Evolutionary conservation across 2,113 vertebrate genomes (phyloP).

Genomic region (Menidia beryllina): DNA sequence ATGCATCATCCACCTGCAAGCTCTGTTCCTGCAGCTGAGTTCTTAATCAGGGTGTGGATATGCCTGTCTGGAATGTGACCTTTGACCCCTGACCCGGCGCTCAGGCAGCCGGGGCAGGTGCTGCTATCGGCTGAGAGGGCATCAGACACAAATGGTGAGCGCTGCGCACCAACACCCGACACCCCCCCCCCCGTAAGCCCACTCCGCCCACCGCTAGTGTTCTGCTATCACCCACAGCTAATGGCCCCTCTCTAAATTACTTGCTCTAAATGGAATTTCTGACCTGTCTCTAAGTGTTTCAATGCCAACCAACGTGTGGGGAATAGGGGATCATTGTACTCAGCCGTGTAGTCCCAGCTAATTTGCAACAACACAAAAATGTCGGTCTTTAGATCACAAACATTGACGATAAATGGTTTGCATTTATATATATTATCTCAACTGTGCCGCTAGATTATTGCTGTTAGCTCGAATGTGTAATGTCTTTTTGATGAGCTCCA

Average conservation of each 20-base stretch:
- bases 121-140: constrained; percentile 54
- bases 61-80: constrained; percentile 71
- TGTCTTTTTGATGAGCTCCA: background rate
- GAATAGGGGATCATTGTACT: constrained; percentile 6
- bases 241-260: constrained; percentile 70
- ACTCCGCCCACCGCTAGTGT: constrained; percentile 26
- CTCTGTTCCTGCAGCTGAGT: constrained; percentile 73
- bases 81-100: constrained; percentile 63
- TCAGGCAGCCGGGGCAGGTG: constrained; percentile 70
- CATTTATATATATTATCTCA: no score
- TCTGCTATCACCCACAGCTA: constrained; percentile 48
- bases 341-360: background rate
- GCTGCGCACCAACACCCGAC: constrained; percentile 10
- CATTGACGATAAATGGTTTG: background rate
- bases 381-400: constrained; percentile 2
- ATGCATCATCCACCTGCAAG: constrained; percentile 60
- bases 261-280: constrained; percentile 65
- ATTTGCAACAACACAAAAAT: background rate
- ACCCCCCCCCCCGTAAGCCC: constrained; percentile 5
- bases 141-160: constrained; percentile 69
- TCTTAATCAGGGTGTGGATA: constrained; percentile 69
- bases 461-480: background rate
- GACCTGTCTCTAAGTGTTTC: constrained; percentile 69
- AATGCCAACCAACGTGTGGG: constrained; percentile 45
- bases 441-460: no score